phyloP scores from a whole-genome alignment of 2,888 invertebrate genomes.

The Nymphalis c-album region DNA sequence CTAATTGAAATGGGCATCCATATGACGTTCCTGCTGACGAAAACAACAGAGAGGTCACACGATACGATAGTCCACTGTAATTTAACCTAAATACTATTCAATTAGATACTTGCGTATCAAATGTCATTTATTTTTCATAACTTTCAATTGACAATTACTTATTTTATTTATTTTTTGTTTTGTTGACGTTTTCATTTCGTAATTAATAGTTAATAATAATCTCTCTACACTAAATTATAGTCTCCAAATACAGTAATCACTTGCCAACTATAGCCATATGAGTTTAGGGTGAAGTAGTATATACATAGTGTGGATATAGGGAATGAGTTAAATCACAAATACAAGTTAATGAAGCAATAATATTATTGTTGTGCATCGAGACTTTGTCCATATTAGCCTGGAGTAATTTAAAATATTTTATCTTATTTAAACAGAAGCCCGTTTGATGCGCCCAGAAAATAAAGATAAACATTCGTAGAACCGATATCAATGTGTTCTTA shows the following conservation, averaged over 20 bases:
- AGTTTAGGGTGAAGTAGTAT: too few species aligned
- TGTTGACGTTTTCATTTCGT: too few species aligned
- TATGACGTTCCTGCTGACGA: slow-evolving; percentile 31
- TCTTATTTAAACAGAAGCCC: slow-evolving; percentile 7
- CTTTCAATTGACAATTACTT: slow-evolving; percentile 1
- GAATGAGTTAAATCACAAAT: too few species aligned
- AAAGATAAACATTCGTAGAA: slow-evolving; percentile 18
- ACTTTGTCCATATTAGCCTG: too few species aligned
- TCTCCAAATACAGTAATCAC: too few species aligned
- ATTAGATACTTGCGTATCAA: slow-evolving; percentile 34
- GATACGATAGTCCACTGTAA: slow-evolving; percentile 39
- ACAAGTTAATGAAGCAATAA: too few species aligned
- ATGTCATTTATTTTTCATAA: slow-evolving; percentile 29
- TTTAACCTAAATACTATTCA: slow-evolving; percentile 41
- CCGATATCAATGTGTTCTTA: slow-evolving; percentile 11
- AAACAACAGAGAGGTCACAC: slow-evolving; percentile 41
- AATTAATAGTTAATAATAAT: too few species aligned
- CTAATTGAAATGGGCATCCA: slow-evolving; percentile 26
- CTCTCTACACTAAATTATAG: too few species aligned
- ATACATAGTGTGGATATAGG: too few species aligned
- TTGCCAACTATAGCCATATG: too few species aligned
- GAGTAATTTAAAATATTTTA: slow-evolving; percentile 8
- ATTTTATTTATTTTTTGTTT: too few species aligned
- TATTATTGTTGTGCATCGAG: too few species aligned
- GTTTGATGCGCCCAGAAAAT: slow-evolving; percentile 10